Evolutionary conservation across 2,888 invertebrate genomes (phyloP), one percentile per base, ranked within the genome.

Genomic region (Apodemia hepburni): DNA sequence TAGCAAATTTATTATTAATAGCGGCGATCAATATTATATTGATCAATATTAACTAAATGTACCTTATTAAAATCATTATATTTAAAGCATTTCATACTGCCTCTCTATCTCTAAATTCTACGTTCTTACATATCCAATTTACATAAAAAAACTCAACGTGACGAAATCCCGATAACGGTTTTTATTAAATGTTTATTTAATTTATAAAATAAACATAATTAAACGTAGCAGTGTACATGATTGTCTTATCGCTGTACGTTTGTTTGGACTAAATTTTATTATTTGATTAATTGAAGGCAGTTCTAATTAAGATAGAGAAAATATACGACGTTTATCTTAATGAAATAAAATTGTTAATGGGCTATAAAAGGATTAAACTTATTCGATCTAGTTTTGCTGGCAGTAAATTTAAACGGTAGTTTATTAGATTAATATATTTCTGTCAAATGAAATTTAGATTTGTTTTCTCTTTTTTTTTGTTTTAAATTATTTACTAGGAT

Each of bases 261-360:
- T 54, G 54, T 54, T 49, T 51, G 15, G 27, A 12, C 12, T 9
- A 1, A 54, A 22, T 54, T 54, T 54, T 27, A 54, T 54, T 54
- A 12, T 54, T 54, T 22, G 27, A 54, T 54, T 54, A 54, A 54
- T 54, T 54, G 54, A 22, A 54, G 27, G 5, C 27, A 22, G 27
- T 54, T 54, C 27, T 54, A 54, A 54, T 54, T 54, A 54, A 54
- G 54, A 54, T 54, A 54, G 12, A 54, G 54, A 54, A 54, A 54
- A 54, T 54, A 5, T 22, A 54, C 27, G 54, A 27, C 54, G 54
- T 51, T 51, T 51, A 51, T 51, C 51, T 51, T 27, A 51, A 51
- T 51, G 9, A 51, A 51, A 51, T 51, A 51, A 51, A 51, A 51
- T 22, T 51, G 51, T 18, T 51, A 51, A 51, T 51, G 51, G 51